Evolutionary conservation across 2,888 invertebrate genomes (phyloP), one percentile per base, ranked within the genome.

Genomic region (Philaethria dido): DNA sequence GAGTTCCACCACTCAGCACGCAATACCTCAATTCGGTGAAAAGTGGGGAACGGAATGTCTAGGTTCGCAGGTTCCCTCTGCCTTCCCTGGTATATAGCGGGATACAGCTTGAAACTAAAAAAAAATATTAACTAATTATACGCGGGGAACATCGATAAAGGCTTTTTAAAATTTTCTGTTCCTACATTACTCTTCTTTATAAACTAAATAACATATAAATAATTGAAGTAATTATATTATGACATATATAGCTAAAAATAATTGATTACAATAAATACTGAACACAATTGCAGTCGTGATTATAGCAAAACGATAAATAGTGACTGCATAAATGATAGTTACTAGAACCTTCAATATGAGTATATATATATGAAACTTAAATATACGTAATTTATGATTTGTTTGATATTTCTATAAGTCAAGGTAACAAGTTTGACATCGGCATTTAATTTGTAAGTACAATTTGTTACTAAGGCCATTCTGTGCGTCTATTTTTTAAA

Each of bases 201-300:
- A 11, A 50, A 50, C 5, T 14, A 16, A 44, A 1, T 16, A 16
- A 3, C 9, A 50, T 50, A 50, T 0, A 50, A 16, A 39, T 33
- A 55, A 55, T 39, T 55, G 39, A 14, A n/a, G 9, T 22, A 39
- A 39, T 57, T 42, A 42, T 42, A 39, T 57, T 42, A 42, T 42
- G 22, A 57, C 36, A 55, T n/a, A 20, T 39, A 47, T 44, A 33
- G n/a, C 44, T 67, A 29, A 52, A 44, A 45, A 61, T 52, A 54
- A 64, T 61, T 61, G 47, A 62, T 64, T 13, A 29, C 18, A 13
- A 57, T n/a, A n/a, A n/a, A n/a, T n/a, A n/a, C 39, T n/a, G 22
- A 22, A 11, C 20, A 9, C 44, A 36, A 65, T 57, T 57, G 57
- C 33, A 29, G 42, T 65, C 62, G 65, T 62, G 69, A 65, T 50